phyloP scores from a whole-genome alignment of 1,140 invertebrate genomes.

The Pectinophora gossypiella region DNA sequence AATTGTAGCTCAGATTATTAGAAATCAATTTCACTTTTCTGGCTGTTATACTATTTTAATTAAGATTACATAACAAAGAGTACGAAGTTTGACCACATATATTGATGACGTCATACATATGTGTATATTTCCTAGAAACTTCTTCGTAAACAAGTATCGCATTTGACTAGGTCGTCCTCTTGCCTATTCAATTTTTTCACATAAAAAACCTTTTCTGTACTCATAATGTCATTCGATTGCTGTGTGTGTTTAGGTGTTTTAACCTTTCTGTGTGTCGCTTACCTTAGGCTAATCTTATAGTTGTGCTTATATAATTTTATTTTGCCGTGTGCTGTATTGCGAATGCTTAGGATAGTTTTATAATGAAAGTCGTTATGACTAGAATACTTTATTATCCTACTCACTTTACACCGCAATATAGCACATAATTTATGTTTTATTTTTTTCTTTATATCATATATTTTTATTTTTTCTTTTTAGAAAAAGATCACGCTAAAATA shows the following conservation, averaged over 20 bases:
- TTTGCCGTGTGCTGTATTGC: conserved; percentile 23
- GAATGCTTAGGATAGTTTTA: not conserved
- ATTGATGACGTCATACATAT: too few relatives aligned
- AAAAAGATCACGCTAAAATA: conserved; percentile 72
- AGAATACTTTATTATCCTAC: not conserved
- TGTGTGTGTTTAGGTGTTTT: conserved; percentile 27
- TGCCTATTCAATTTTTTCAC: too few relatives aligned
- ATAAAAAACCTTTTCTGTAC: too few relatives aligned
- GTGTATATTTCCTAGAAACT: too few relatives aligned
- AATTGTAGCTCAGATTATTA: too few relatives aligned
- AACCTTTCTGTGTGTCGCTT: conserved; percentile 46
- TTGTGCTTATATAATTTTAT: conserved; percentile 32
- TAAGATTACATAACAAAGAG: too few relatives aligned
- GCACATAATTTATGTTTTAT: not conserved
- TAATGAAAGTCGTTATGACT: not conserved
- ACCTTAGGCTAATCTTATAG: conserved; percentile 27
- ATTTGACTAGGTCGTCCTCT: too few relatives aligned
- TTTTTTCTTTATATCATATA: conserved; percentile 7
- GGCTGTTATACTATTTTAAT: too few relatives aligned
- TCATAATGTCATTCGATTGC: not conserved
- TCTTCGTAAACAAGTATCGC: too few relatives aligned
- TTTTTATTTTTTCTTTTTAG: conserved; percentile 58
- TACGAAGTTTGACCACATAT: too few relatives aligned
- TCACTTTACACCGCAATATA: not conserved
- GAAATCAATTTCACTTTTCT: too few relatives aligned